Evolutionary conservation across 2,888 invertebrate species (phyloP).

Genomic region (Lasioglossum oenotherae): DNA sequence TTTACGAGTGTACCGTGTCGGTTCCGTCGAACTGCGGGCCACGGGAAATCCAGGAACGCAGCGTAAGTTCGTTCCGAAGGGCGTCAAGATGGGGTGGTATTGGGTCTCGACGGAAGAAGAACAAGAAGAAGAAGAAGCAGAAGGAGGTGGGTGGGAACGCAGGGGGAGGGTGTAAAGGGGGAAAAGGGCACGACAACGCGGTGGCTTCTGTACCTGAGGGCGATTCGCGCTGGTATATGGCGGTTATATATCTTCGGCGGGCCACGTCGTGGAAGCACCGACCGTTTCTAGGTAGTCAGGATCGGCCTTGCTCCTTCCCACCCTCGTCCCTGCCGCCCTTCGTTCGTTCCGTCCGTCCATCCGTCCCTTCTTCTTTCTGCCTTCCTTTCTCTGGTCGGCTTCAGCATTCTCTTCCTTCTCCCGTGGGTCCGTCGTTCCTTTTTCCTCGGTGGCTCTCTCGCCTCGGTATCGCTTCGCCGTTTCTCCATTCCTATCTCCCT

Average conservation of each 20-base stretch:
- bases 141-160: neutral
- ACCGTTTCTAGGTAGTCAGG: conserved; percentile 70
- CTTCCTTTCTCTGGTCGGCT: conserved; percentile 22
- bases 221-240: conserved; percentile 69
- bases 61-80: conserved; percentile 5
- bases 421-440: conserved; percentile 22
- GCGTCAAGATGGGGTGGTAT: conserved; percentile 17
- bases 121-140: conserved; percentile 1
- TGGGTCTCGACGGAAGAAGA: conserved; percentile 19
- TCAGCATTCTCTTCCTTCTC: conserved; percentile 6
- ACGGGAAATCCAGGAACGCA: conserved; percentile 1
- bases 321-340: conserved; percentile 39
- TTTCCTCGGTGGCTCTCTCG: conserved; percentile 25
- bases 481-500: neutral
- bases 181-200: conserved; percentile 57
- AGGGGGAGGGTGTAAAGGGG: neutral
- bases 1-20: neutral
- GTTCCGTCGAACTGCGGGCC: neutral
- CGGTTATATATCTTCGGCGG: conserved; percentile 68
- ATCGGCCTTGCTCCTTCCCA: conserved; percentile 64
- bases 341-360: conserved; percentile 34
- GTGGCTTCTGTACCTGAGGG: conserved; percentile 67
- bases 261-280: conserved; percentile 64
- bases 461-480: conserved; percentile 24
- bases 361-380: conserved; percentile 40